Conservation (phyloP, 2,113 vertebrate genomes). For the Circaetus gallicus region DNA sequence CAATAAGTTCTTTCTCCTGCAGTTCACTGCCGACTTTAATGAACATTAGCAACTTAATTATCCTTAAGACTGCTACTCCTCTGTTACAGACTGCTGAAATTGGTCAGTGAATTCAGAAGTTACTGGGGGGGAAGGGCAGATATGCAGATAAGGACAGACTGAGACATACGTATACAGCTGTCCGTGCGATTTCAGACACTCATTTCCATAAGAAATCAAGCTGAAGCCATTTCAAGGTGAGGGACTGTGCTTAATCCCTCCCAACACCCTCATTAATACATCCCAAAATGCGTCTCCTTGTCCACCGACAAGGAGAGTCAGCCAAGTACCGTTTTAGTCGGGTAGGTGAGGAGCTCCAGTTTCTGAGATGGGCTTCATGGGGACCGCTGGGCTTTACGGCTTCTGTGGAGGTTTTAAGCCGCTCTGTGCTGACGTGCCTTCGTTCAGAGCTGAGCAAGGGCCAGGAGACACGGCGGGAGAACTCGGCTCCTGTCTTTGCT, state of each 20-base stretch:
- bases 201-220: constrained; percentile 15
- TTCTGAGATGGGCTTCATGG: background rate
- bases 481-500: background rate
- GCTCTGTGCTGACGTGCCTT: background rate
- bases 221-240: constrained; percentile 16
- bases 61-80: background rate
- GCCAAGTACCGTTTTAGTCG: background rate
- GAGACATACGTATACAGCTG: background rate
- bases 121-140: background rate
- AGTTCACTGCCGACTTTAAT: background rate
- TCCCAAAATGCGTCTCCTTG: background rate
- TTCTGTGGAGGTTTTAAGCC: background rate
- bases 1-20: background rate
- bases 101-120: constrained; percentile 8
- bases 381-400: background rate
- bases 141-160: background rate
- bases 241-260: background rate
- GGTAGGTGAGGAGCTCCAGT: background rate
- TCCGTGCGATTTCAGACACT: background rate
- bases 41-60: constrained; percentile 2
- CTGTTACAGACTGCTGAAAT: background rate
- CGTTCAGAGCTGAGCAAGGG: background rate
- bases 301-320: background rate
- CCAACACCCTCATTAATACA: background rate
- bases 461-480: background rate